A percentile compares a stretch with the other conserved stretches of the same genome.
Conservation (phyloP, 2,797 vertebrate genomes). For the Acrocephalus scirpaceus region DNA sequence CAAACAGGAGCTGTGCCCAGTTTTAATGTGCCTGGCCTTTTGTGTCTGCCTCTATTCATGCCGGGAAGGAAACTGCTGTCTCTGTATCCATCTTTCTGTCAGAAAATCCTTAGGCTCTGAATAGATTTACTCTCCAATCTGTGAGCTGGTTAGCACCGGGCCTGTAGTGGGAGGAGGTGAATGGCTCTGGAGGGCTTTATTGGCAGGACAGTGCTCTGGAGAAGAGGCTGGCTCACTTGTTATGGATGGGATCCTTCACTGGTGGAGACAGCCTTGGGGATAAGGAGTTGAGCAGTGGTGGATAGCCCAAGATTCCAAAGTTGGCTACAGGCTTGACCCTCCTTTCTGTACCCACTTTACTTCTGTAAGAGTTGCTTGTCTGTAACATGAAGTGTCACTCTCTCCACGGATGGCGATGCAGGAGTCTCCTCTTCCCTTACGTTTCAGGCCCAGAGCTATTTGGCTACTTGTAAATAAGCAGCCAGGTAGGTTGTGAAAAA, state of each 20-base stretch:
- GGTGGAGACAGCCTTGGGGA: not conserved
- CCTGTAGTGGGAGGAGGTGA: conserved; percentile 1
- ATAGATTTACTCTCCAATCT: conserved; percentile 26
- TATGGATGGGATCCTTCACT: not conserved
- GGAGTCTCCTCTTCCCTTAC: not conserved
- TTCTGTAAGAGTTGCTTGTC: not conserved
- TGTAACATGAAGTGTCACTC: not conserved
- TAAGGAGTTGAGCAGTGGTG: not conserved
- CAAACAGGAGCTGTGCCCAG: not conserved
- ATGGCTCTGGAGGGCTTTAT: conserved; percentile 10
- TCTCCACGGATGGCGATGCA: not conserved
- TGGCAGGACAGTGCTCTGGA: not conserved
- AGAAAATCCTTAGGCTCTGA: conserved; percentile 47
- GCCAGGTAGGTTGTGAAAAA: not conserved
- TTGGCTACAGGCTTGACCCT: not conserved
- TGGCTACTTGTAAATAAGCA: not conserved
- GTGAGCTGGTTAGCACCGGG: conserved; percentile 11
- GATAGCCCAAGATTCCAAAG: not conserved
- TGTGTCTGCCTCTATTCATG: not conserved
- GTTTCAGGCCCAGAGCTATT: not conserved
- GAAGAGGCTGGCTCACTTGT: not conserved
- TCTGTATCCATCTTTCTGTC: conserved; percentile 41
- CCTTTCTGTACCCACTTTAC: not conserved
- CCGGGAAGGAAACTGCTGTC: not conserved
- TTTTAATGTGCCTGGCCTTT: not conserved